A percentile compares a stretch with the other conserved stretches of the same genome.
phyloP scores from a whole-genome alignment of 1,140 invertebrate genomes.

The Acromyrmex charruanus region DNA sequence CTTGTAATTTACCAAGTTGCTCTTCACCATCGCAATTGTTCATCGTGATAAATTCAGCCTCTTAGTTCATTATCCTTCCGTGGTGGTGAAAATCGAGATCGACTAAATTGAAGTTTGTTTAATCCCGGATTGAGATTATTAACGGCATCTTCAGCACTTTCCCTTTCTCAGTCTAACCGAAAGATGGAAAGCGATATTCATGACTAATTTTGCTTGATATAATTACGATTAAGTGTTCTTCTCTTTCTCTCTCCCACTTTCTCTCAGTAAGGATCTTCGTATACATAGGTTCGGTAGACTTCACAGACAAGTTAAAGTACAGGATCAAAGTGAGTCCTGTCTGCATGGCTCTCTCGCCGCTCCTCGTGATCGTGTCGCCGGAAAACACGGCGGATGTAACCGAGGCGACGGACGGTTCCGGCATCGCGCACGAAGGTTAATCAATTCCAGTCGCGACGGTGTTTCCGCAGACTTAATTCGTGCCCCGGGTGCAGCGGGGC shows the following conservation, averaged over 20 bases:
- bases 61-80: background rate
- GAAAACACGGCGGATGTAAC: slow-evolving; percentile 43
- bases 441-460: slow-evolving; percentile 74
- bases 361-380: slow-evolving; percentile 14
- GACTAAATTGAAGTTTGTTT: slow-evolving; percentile 16
- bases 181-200: slow-evolving; percentile 4
- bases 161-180: background rate
- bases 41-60: background rate
- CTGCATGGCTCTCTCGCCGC: background rate
- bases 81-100: slow-evolving; percentile 6
- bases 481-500: slow-evolving; percentile 54
- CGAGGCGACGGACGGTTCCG: slow-evolving; percentile 36
- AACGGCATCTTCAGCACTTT: slow-evolving; percentile 9
- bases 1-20: background rate
- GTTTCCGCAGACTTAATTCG: slow-evolving; percentile 76
- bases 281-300: background rate
- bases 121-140: slow-evolving; percentile 30
- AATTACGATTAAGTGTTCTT: slow-evolving; percentile 11
- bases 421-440: slow-evolving; percentile 66
- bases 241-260: background rate
- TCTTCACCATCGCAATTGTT: background rate
- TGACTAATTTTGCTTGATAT: slow-evolving; percentile 1
- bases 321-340: slow-evolving; percentile 26
- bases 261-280: background rate
- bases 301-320: slow-evolving; percentile 24